Percentiles rank a stretch among this genome's conserved stretches.
Conservation (phyloP, 1,140 invertebrate species). For the Hylaeus anthracinus region DNA sequence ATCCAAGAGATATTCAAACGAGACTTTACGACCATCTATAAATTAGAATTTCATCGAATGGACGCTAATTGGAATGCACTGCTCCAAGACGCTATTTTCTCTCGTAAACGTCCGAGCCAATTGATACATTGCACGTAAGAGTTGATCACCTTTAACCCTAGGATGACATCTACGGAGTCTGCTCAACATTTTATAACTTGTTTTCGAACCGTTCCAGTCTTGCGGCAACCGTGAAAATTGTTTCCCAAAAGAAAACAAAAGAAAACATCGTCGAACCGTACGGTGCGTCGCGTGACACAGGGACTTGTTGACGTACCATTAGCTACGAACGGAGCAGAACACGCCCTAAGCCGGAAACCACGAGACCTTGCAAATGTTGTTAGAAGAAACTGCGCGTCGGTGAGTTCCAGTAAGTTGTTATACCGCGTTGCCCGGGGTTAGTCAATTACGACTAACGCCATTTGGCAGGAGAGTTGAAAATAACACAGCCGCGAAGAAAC, state of each 20-base stretch:
- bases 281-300: too few species aligned
- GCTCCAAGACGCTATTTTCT: not conserved
- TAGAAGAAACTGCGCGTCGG: not conserved
- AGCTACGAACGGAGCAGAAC: constrained; percentile 41
- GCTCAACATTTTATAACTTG: too few species aligned
- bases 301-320: constrained; percentile 64
- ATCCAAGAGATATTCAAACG: constrained; percentile 28
- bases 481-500: not conserved
- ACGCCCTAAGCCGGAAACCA: constrained; percentile 39
- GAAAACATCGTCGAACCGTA: too few species aligned
- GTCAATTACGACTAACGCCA: constrained; percentile 5
- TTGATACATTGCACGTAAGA: not conserved
- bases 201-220: too few species aligned
- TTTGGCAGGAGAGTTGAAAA: not conserved
- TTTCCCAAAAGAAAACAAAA: too few species aligned
- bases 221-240: too few species aligned
- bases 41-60: constrained; percentile 57
- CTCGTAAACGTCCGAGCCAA: constrained; percentile 31
- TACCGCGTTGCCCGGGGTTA: not conserved
- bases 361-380: constrained; percentile 20
- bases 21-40: constrained; percentile 48
- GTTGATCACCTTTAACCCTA: too few species aligned
- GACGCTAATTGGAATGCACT: constrained; percentile 18
- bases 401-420: constrained; percentile 6
- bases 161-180: too few species aligned